A percentile compares a stretch with the other conserved stretches of the same genome.
These are phyloP conservation scores for Entomobrya proxima DNA, from an alignment of 2,888 invertebrate genomes.

Conservation along the genomic window DNA sequence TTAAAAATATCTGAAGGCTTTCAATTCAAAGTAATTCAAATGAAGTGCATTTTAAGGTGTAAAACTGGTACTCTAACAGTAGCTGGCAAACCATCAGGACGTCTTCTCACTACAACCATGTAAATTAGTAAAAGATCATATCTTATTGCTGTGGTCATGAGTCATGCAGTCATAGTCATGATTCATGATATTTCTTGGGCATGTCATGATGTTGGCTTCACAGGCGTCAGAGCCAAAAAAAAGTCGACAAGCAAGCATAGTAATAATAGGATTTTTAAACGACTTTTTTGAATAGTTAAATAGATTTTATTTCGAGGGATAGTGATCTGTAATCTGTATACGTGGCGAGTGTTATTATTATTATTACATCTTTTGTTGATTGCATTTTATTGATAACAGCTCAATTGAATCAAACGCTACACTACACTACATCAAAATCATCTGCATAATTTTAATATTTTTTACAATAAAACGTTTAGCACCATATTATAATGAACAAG, in stretches of 20 bases:
- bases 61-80: conserved; percentile 49
- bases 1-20: neutral
- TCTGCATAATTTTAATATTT: conserved; percentile 1
- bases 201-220: conserved; percentile 16
- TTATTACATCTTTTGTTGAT: neutral
- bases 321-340: neutral
- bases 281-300: conserved; percentile 35
- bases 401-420: neutral
- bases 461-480: too few species aligned
- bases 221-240: neutral
- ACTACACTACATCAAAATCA: neutral
- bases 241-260: conserved; percentile 7
- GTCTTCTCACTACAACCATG: conserved; percentile 26
- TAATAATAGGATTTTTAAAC: conserved; percentile 30
- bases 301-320: neutral
- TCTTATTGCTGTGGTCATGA: conserved; percentile 1
- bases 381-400: neutral
- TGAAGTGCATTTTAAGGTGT: neutral
- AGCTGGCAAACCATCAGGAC: conserved; percentile 29
- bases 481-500: too few species aligned
- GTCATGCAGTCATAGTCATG: neutral
- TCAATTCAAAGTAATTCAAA: neutral
- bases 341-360: neutral
- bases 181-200: conserved; percentile 1
- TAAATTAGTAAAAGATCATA: conserved; percentile 36